Base-by-base conservation (phyloP, 53 echinoderm and acorn worm genomes). In the Henricia sp. region DNA sequence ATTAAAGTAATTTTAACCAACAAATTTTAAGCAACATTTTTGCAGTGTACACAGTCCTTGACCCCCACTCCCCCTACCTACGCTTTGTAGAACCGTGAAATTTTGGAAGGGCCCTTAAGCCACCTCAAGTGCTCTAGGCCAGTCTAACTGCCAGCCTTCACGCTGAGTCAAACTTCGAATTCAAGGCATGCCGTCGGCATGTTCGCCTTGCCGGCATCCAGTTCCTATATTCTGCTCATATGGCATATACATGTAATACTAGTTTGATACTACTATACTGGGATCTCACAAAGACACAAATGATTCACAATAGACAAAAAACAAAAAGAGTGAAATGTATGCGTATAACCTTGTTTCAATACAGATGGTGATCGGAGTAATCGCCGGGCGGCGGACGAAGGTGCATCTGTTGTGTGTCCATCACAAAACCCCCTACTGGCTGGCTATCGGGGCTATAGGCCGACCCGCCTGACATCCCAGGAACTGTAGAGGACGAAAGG, bases 361-460 rank as follows among this genome's bases (percentile, higher is more conserved):
- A 80, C 48, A 80, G 80, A 57, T 80, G 80, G 62, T 80, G 80
- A 48, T 80, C 80, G 63, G 80, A 65, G 80, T 80, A 80, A 80
- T 80, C 80, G 32, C 80, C 80, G 13, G 80, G 80, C 32, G 80
- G 80, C 29, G 80, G 64, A 9, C 80, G 57, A 17, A 80, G 80
- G 63, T 80, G 80, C 80, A 80, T 80, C 80, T 80, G 80, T 46
- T 80, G 80, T 9, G 80, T 64, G 48, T 80, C 97, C 99, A 99
- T 99, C 88, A 99, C 91, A 71, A 90, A 99, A 26, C 99, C 94
- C 67, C 99, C 99, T 91, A 99, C 92, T 4, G 91, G 91, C 70
- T 99, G 99, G 52, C 82, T 88, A 83, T 97, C 99, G 10, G 94
- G 92, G 77, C 94, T 90, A 84, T 95, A 95, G 20, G 99, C 92